These are phyloP conservation scores for Cyprinodon diabolis DNA, from an alignment of 2,797 vertebrate genomes.

Conservation along the genomic window DNA sequence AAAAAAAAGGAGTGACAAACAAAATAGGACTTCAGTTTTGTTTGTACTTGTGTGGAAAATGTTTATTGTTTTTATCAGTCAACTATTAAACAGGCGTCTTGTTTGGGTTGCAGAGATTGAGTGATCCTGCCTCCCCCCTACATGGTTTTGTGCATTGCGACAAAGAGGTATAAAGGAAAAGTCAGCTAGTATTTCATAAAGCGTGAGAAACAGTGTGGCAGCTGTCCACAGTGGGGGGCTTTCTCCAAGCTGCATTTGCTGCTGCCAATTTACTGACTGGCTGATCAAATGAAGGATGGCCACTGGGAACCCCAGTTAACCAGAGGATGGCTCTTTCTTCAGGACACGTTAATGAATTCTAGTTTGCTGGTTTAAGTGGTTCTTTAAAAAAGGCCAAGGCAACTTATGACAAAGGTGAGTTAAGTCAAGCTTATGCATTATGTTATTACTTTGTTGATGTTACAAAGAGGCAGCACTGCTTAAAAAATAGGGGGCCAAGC, in stretches of 20 bases:
- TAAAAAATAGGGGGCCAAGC: too few relatives aligned
- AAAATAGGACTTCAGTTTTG: not conserved
- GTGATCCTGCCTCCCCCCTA: not conserved
- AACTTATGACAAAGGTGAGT: constrained; percentile 7
- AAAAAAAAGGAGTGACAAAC: not conserved
- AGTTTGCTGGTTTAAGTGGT: constrained; percentile 7
- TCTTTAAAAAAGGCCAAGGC: constrained; percentile 1
- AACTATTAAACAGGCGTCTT: not conserved
- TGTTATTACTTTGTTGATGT: not conserved
- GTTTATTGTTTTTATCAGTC: not conserved
- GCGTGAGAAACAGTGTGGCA: constrained; percentile 28
- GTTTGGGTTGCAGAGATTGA: not conserved
- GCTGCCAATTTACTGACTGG: constrained; percentile 13
- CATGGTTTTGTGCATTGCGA: constrained; percentile 6
- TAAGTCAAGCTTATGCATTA: not conserved
- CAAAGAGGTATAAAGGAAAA: not conserved
- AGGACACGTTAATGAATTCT: constrained; percentile 21
- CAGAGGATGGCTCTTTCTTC: constrained; percentile 8
- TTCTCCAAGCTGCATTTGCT: constrained; percentile 24
- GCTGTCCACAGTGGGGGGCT: constrained; percentile 25
- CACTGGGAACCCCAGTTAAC: constrained; percentile 18
- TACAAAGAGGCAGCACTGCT: not conserved
- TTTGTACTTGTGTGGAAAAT: not conserved
- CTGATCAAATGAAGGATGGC: constrained; percentile 35
- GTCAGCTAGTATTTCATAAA: constrained; percentile 28